Conservation (phyloP, 2,113 vertebrate genomes). For the Cercocebus atys region DNA sequence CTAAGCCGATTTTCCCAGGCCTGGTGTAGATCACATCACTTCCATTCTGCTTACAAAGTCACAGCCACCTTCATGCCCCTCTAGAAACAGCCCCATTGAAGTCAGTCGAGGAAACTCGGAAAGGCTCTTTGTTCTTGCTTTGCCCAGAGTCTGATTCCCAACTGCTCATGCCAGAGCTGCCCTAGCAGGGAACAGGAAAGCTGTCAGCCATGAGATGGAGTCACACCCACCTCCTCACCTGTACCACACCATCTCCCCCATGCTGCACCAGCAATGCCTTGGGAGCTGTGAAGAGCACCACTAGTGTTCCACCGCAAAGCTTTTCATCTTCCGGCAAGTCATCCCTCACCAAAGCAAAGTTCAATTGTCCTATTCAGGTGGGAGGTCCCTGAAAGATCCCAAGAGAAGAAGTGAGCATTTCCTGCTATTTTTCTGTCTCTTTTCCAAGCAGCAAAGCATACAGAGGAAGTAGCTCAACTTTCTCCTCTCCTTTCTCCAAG, state of each 20-base stretch:
- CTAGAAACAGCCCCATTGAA: background rate
- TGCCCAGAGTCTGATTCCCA: background rate
- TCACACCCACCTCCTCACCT: background rate
- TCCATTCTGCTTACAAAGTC: background rate
- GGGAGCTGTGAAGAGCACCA: background rate
- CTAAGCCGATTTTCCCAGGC: background rate
- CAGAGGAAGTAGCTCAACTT: conserved; percentile 48
- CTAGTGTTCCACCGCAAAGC: background rate
- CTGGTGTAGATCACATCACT: background rate
- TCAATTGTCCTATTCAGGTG: background rate
- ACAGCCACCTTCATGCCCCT: background rate
- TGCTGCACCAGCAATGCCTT: background rate
- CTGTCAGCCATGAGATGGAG: background rate
- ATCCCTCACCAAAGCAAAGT: conserved; percentile 8
- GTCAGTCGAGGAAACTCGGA: background rate
- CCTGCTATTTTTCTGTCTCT: conserved; percentile 50
- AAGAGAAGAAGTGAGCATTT: conserved; percentile 59
- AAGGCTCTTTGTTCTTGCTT: background rate
- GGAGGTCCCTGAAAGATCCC: conserved; percentile 59
- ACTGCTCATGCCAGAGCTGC: background rate
- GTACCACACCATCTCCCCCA: background rate
- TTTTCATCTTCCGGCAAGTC: background rate
- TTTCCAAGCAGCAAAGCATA: conserved; percentile 38
- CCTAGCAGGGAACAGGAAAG: background rate
- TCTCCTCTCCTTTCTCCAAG: conserved; percentile 49